These are phyloP conservation scores for Melanargia galathea DNA, from an alignment of 2,888 invertebrate genomes.

Conservation along the genomic window DNA sequence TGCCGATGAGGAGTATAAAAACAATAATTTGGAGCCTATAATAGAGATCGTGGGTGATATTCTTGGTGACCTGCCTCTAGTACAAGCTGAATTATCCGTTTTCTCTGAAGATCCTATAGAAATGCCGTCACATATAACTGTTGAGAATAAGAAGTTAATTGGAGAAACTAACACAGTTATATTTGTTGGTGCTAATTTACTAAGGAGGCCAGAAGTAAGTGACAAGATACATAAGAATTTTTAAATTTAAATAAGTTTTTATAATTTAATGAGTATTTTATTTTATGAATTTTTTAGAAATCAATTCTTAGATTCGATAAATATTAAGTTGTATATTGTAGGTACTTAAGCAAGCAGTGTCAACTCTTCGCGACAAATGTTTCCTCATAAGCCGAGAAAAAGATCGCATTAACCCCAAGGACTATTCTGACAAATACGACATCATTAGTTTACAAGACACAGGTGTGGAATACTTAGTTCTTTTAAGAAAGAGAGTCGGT, in stretches of 20 bases:
- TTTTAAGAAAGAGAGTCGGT: conserved; percentile 76
- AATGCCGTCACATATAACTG: conserved; percentile 75
- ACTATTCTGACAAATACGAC: conserved; percentile 69
- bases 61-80: conserved; percentile 85
- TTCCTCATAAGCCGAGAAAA: conserved; percentile 84
- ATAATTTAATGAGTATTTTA: too few relatives aligned
- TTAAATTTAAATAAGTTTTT: background rate
- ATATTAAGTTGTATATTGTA: conserved; percentile 41
- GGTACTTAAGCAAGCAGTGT: conserved; percentile 71
- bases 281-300: background rate
- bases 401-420: conserved; percentile 68
- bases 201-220: conserved; percentile 75
- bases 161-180: conserved; percentile 77
- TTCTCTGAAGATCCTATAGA: conserved; percentile 76
- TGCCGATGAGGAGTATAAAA: conserved; percentile 76
- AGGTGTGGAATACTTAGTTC: conserved; percentile 77
- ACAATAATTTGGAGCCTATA: conserved; percentile 71
- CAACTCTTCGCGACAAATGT: conserved; percentile 81
- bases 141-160: conserved; percentile 84
- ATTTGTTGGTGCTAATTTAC: conserved; percentile 77
- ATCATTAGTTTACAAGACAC: conserved; percentile 76
- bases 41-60: conserved; percentile 81
- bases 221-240: background rate
- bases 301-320: background rate
- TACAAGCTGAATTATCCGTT: conserved; percentile 85